These are phyloP conservation scores for Hybognathus amarus DNA, from an alignment of 2,797 vertebrate genomes.

Conservation along the genomic window DNA sequence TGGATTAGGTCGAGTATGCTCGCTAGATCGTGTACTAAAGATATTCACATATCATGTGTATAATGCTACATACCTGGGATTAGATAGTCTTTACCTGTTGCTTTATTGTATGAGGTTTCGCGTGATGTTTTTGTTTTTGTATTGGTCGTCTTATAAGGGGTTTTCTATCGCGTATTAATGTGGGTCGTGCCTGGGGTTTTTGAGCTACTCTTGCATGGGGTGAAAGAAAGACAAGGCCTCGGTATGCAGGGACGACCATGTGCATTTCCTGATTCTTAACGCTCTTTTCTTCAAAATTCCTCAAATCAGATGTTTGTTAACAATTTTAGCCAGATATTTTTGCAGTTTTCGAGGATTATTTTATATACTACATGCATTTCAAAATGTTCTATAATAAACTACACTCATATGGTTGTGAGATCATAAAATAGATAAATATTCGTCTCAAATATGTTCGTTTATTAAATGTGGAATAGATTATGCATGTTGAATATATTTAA, in stretches of 20 bases:
- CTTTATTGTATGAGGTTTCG: not conserved
- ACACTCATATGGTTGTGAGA: not conserved
- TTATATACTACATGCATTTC: not conserved
- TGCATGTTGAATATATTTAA: not conserved
- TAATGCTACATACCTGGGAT: not conserved
- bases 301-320: no score
- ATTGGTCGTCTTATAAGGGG: not conserved
- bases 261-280: not conserved
- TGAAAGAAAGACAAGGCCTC: slow-evolving; percentile 29
- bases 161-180: not conserved
- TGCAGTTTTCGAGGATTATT: not conserved
- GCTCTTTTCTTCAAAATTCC: not conserved
- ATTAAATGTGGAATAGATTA: not conserved
- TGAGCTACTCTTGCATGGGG: not conserved
- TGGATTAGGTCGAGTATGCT: not conserved
- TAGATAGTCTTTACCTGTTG: not conserved
- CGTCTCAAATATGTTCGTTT: no score
- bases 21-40: not conserved
- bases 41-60: not conserved
- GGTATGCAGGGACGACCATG: not conserved
- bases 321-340: not conserved
- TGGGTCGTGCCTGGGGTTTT: not conserved
- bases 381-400: no score
- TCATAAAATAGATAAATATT: not conserved
- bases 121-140: not conserved